Evolutionary conservation across 2,888 invertebrate species (phyloP).

Genomic region (Tinea trinotella): DNA sequence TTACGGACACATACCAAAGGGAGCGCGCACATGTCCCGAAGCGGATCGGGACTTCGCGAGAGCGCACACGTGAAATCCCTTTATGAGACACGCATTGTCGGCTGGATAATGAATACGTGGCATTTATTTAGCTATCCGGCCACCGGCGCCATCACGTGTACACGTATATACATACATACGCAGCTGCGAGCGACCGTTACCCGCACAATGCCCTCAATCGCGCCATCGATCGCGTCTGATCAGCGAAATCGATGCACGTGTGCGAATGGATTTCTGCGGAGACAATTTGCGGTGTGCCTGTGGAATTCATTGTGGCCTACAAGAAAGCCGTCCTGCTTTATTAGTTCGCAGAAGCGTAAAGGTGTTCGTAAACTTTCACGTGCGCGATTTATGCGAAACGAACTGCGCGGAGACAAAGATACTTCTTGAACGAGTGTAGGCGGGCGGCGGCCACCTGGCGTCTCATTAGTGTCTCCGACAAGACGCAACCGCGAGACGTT

Average conservation of each 20-base stretch:
- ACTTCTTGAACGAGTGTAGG: conserved; percentile 53
- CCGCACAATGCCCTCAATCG: conserved; percentile 71
- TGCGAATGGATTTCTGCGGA: conserved; percentile 42
- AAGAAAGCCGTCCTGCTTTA: conserved; percentile 43
- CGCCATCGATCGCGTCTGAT: conserved; percentile 60
- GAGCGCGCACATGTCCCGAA: conserved; percentile 69
- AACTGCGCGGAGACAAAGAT: conserved; percentile 60
- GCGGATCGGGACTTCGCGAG: conserved; percentile 68
- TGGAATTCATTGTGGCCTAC: conserved; percentile 44
- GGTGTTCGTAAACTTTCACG: conserved; percentile 70
- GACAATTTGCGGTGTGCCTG: conserved; percentile 43
- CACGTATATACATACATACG: conserved; percentile 49
- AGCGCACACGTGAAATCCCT: conserved; percentile 70
- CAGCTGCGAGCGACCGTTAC: conserved; percentile 71
- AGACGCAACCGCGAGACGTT: conserved; percentile 20
- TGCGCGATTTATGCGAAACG: conserved; percentile 56
- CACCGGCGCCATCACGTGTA: conserved; percentile 66
- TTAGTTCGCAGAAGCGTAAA: conserved; percentile 61
- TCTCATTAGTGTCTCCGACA: conserved; percentile 55
- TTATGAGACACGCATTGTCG: conserved; percentile 68
- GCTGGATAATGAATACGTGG: conserved; percentile 63
- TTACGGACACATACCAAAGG: conserved; percentile 68
- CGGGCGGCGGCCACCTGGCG: conserved; percentile 67
- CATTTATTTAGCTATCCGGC: conserved; percentile 72
- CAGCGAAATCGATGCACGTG: conserved; percentile 64